Conservation (phyloP, 1,140 invertebrate genomes). For the Drosophila sucinea region DNA sequence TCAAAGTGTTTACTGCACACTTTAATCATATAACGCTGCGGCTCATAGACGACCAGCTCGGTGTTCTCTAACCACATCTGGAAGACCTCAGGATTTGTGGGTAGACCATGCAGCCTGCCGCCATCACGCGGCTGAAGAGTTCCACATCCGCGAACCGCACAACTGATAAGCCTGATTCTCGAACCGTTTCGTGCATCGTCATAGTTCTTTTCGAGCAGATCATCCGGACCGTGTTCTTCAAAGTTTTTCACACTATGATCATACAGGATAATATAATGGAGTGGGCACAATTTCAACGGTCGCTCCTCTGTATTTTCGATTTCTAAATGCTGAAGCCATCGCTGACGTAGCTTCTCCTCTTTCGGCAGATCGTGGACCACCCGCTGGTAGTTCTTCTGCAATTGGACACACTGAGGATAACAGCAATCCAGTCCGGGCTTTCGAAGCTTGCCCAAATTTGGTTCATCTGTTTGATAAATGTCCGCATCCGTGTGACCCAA, state of each 20-base stretch:
- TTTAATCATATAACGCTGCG: conserved; percentile 55
- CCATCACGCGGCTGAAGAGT: conserved; percentile 48
- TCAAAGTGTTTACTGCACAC: conserved; percentile 72
- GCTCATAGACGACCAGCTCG: conserved; percentile 44
- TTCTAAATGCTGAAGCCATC: conserved; percentile 45
- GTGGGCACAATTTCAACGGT: conserved; percentile 42
- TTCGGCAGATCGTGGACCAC: conserved; percentile 37
- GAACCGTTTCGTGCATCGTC: conserved; percentile 37
- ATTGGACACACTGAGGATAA: conserved; percentile 56
- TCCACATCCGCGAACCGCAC: conserved; percentile 50
- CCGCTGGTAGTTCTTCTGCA: conserved; percentile 34
- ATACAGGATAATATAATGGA: conserved; percentile 54
- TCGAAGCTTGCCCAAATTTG: background rate
- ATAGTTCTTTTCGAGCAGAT: conserved; percentile 35
- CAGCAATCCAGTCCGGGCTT: conserved; percentile 39
- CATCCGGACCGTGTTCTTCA: conserved; percentile 25
- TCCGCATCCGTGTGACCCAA: conserved; percentile 50
- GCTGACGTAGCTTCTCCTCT: conserved; percentile 22
- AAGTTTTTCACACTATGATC: conserved; percentile 44
- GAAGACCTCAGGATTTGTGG: conserved; percentile 44
- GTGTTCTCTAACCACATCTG: conserved; percentile 70
- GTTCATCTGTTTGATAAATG: conserved; percentile 30
- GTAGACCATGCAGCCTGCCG: conserved; percentile 50
- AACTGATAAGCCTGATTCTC: conserved; percentile 44
- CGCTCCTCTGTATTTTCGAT: conserved; percentile 15